Evolutionary conservation across 2,797 vertebrate species (phyloP).

Genomic region (Babyrousa celebensis): DNA sequence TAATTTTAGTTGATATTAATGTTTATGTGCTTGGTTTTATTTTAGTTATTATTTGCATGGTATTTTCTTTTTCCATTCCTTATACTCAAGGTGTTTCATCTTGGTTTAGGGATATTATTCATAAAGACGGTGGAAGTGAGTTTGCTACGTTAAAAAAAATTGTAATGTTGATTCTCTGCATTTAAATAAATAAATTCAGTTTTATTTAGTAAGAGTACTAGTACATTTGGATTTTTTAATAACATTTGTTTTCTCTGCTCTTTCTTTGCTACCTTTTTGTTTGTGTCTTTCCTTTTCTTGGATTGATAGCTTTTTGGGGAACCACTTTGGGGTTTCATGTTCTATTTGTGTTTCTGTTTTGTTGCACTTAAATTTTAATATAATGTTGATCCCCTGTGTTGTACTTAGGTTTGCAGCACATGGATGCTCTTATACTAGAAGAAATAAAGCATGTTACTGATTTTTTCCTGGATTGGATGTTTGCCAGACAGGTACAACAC

Average conservation of each 20-base stretch:
- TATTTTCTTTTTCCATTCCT: not conserved
- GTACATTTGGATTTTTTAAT: not conserved
- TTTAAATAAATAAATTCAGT: not conserved
- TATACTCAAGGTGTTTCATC: not conserved
- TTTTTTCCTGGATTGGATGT: not conserved
- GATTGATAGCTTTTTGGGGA: too few species aligned
- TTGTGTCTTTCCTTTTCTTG: too few species aligned
- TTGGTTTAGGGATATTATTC: not conserved
- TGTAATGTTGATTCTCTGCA: too few species aligned
- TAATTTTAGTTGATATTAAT: not conserved
- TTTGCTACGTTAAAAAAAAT: not conserved
- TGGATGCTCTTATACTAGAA: not conserved
- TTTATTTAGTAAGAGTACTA: not conserved
- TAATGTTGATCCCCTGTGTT: not conserved
- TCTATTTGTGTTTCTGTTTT: too few species aligned
- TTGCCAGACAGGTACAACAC: too few species aligned
- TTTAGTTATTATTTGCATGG: not conserved
- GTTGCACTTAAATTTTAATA: too few species aligned
- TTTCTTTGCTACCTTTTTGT: not conserved
- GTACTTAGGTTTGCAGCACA: not conserved
- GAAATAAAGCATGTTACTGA: not conserved
- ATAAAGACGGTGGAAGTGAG: not conserved
- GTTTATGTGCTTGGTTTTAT: not conserved
- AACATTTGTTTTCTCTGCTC: not conserved
- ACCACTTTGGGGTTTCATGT: too few species aligned